Evolutionary conservation across 2,113 vertebrate species (phyloP), one percentile per base, ranked within the genome.

Genomic region (Acanthochromis polyacanthus): DNA sequence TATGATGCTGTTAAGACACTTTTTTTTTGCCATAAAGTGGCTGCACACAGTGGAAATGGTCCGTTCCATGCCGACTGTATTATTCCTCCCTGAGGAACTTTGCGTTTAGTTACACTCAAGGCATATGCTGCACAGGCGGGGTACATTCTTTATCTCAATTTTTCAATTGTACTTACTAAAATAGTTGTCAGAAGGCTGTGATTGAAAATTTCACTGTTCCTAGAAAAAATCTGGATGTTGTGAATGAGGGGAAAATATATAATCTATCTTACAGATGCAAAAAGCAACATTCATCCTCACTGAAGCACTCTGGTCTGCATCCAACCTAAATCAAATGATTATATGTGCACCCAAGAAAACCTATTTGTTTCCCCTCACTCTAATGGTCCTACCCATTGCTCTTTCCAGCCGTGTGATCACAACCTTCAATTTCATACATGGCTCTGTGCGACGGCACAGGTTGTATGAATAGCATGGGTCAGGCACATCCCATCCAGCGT

Each of bases 391-490:
- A 11, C 70, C 79, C 51, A 25, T 71, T 25, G 68, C 79, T 81
- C 61, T 91, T 86, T 92, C 84, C 84, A 78, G 73, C 74, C n/a
- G 80, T 66, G 75, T 84, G 86, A 91, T 91, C 84, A 85, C 85
- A 88, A 87, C 88, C 91, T 93, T 87, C 87, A 89, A 76, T 91
- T 89, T 92, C 86, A 83, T 89, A 89, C 74, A 81, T 78, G 90
- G 70, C 82, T 83, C 83, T 85, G 66, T 78, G 78, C 25, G 11
- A 85, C 15, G 25, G 68, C 66, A 32, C 82, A 68, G 84, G 82
- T 85, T 85, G 87, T 80, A 65, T 83, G 87, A 91, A 87, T 86
- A 81, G 75, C 83, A 59, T 4, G 83, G 87, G 86, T 90, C 90
- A 86, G 84, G 71, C 86, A 84, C 78, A 82, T 88, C 88, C 78